Evolutionary conservation across 2,888 invertebrate species (phyloP), one percentile per base, ranked within the genome.

Genomic region (Mythimna albipuncta): DNA sequence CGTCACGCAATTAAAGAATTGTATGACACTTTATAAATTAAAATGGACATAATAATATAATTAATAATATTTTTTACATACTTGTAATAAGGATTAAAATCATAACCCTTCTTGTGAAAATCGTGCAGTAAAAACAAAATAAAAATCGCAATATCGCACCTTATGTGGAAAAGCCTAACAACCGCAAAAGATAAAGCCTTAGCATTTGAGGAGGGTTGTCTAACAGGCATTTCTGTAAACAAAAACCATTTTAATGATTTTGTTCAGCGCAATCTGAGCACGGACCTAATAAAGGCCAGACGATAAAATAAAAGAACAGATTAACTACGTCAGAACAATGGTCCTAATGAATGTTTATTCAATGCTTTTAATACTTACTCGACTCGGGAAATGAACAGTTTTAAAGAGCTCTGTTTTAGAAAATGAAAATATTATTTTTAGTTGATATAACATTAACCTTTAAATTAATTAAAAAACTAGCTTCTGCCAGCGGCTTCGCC

Each of bases 151-250:
- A 55, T 21, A 64, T 67, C 59, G 26, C 55, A 26, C 57, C 7
- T n/a, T 52, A n/a, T 35, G 47, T 35, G 35, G 19, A 32, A n/a
- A 10, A 57, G 2, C 74, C 64, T 64, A 55, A 88, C 79, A 79
- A 69, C 59, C 77, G 69, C 81, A 86, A 86, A 87, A 88, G 83
- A 90, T 89, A 91, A 92, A 91, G 89, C 88, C 85, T 92, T 88
- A 90, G 85, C 89, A 90, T 93, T 93, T 93, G 92, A 93, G 87
- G 87, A 91, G 92, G 93, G 92, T 92, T 87, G 84, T 88, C 81
- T 91, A 90, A 93, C 91, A 89, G 91, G 90, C 91, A 91, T 91
- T 93, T 92, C 91, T 92, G 91, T 90, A 91, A 90, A 91, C 85
- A 89, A 89, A 88, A 87, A 87, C 87, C 86, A 86, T 82, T 88